These are phyloP conservation scores for Apamea anceps DNA, from an alignment of 2,888 invertebrate species.

Conservation along the genomic window DNA sequence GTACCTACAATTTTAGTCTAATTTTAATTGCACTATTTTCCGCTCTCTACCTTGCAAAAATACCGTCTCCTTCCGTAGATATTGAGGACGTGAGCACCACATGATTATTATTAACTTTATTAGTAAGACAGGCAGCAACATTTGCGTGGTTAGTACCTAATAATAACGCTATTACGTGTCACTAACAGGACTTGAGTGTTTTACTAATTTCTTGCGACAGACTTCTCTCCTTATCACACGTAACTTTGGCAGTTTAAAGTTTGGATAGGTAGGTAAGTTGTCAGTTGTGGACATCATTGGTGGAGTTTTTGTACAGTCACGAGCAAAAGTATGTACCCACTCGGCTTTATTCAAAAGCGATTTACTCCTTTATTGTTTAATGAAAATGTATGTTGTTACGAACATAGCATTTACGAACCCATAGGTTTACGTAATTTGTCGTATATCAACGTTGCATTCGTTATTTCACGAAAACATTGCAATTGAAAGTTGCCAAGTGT, in stretches of 20 bases:
- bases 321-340: too few relatives aligned
- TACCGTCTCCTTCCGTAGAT: background rate
- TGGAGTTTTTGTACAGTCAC: background rate
- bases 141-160: conserved; percentile 10
- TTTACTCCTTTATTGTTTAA: too few relatives aligned
- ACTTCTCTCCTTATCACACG: background rate
- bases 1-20: too few relatives aligned
- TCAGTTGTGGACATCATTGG: background rate
- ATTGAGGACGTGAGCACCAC: background rate
- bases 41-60: background rate
- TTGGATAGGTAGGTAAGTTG: background rate
- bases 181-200: conserved; percentile 25
- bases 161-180: background rate
- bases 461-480: too few relatives aligned
- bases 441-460: too few relatives aligned
- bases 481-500: too few relatives aligned
- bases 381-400: too few relatives aligned
- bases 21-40: background rate
- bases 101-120: background rate
- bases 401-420: too few relatives aligned
- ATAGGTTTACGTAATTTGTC: too few relatives aligned
- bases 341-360: too few relatives aligned
- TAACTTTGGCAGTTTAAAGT: background rate
- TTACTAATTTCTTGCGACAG: background rate
- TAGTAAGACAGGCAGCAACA: background rate